Base-by-base conservation (phyloP, 2,797 vertebrate genomes). In the Delichon dasypus region DNA sequence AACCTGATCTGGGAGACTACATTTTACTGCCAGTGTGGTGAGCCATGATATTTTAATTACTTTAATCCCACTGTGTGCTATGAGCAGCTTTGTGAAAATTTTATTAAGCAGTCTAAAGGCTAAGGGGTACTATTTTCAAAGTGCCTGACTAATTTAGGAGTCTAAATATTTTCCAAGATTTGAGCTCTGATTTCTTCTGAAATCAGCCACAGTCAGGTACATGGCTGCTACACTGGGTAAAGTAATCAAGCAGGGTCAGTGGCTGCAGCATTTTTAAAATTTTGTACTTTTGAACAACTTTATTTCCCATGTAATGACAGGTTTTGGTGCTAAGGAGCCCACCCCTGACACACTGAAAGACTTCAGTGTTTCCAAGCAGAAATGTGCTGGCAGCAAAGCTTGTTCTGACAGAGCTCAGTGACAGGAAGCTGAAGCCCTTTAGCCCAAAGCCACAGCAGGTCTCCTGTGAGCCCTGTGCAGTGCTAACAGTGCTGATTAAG, bases 81-180 rank as follows among this genome's bases (percentile, higher is more conserved):
- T 54, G 67, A 95, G 60, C 71, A 84, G 73, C 89, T 96, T 94
- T 93, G 83, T 89, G 71, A 84, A 95, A 91, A 93, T 77, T 65
- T 26, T 60, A 85, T 84, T 91, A 95, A 90, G 44, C 53, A 53
- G 48, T 85, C 78, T 73, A 85, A 89, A 92, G 68, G 42, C 62
- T 68, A 90, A 79, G 34, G 67, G 30, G 32, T 82, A 82, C 42
- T 86, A 86, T 93, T 94, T 96, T 75, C 62, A 62, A 89, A 93
- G 70, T 67, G 51, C n/a, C 34, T 67, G 53, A 67, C 54, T 90
- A 73, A 88, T 88, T 94, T 77, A 81, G 73, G 60, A 90, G 44
- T 27, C 25, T 78, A 64, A 32, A 29, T 74, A 45, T 79, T 61
- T 88, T 58, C 16, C 70, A 85, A 78, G 32, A 86, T 64, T 66